These are phyloP conservation scores for Tapirus indicus DNA, from an alignment of 2,797 vertebrate genomes.

Conservation along the genomic window DNA sequence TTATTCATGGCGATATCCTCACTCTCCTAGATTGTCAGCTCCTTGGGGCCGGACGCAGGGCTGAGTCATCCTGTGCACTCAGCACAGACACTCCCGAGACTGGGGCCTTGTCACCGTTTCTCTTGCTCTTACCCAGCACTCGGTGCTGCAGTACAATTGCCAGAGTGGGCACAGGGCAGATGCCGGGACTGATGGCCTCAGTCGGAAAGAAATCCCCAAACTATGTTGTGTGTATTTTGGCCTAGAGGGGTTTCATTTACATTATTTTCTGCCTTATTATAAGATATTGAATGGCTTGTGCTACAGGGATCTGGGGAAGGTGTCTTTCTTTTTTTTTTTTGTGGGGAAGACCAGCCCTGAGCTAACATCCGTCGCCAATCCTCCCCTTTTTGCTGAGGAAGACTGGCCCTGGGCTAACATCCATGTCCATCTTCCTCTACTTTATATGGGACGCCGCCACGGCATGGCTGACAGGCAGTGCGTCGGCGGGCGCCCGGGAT, in stretches of 20 bases:
- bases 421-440: too few relatives aligned
- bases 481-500: too few relatives aligned
- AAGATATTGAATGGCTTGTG: not conserved
- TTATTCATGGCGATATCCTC: not conserved
- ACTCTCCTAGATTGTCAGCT: not conserved
- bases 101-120: not conserved
- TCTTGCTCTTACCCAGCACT: not conserved
- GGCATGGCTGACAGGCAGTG: too few relatives aligned
- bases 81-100: not conserved
- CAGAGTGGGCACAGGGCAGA: not conserved
- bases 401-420: too few relatives aligned
- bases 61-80: not conserved
- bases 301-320: not conserved
- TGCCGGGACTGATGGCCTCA: not conserved
- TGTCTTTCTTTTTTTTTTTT: too few relatives aligned
- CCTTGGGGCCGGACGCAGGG: not conserved
- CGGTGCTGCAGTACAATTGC: not conserved
- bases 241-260: not conserved
- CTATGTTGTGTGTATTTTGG: not conserved
- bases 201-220: not conserved
- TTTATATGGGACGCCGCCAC: too few relatives aligned
- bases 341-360: too few relatives aligned
- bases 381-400: too few relatives aligned
- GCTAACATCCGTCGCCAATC: too few relatives aligned
- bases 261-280: not conserved